Evolutionary conservation across 2,797 vertebrate genomes (phyloP).

Genomic region (Hozukius guyotensis): DNA sequence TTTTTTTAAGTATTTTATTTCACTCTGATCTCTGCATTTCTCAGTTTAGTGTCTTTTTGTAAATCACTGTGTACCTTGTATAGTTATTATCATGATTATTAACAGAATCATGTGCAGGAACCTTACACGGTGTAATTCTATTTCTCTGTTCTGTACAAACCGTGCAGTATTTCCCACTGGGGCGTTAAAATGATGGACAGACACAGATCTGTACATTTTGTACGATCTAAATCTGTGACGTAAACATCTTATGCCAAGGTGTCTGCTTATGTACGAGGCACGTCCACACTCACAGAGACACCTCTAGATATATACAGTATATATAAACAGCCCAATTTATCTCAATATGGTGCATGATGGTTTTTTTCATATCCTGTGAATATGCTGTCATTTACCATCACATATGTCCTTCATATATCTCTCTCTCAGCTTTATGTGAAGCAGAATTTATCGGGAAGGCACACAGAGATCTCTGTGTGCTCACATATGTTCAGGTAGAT

Average conservation of each 20-base stretch:
- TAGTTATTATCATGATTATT: neutral
- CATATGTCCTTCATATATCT: neutral
- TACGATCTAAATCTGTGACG: conserved; percentile 29
- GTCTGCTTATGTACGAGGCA: neutral
- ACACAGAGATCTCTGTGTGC: neutral
- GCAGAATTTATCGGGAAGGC: neutral
- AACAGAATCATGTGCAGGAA: neutral
- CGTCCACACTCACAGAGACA: neutral
- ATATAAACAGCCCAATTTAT: neutral
- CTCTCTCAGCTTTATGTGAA: neutral
- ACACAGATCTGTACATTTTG: conserved; percentile 33
- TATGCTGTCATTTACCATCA: neutral
- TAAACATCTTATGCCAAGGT: conserved; percentile 2
- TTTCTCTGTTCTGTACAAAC: neutral
- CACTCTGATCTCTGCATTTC: neutral
- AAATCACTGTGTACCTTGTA: neutral
- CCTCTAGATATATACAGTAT: neutral
- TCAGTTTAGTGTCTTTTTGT: neutral
- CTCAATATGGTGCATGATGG: neutral
- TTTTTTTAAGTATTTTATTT: neutral
- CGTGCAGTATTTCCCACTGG: neutral
- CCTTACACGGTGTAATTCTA: neutral
- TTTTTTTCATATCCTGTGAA: neutral
- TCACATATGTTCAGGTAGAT: neutral
- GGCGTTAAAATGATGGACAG: conserved; percentile 24